These are phyloP conservation scores for Halocaridina rubra DNA, from an alignment of 2,888 invertebrate genomes.

Conservation along the genomic window DNA sequence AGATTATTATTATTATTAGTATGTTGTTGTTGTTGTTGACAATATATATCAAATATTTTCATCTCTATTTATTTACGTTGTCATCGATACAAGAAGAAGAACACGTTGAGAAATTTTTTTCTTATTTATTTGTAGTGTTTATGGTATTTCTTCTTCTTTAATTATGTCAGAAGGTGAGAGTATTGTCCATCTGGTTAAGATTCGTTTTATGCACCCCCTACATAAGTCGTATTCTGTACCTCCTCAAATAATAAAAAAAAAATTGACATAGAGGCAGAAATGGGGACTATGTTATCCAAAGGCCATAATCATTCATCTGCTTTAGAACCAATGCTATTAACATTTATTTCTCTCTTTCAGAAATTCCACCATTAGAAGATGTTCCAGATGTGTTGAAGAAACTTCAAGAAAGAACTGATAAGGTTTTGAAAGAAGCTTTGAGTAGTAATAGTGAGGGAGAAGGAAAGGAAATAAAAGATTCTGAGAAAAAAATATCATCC, in stretches of 20 bases:
- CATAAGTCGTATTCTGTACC: background rate
- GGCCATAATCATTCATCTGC: background rate
- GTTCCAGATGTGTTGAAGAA: conserved; percentile 23
- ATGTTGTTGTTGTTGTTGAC: too few relatives aligned
- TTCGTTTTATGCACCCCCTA: background rate
- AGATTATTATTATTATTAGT: too few relatives aligned
- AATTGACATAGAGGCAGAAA: too few relatives aligned
- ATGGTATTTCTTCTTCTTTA: too few relatives aligned
- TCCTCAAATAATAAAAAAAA: too few relatives aligned
- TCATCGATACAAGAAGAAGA: too few relatives aligned
- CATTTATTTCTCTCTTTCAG: background rate
- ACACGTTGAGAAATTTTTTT: too few relatives aligned
- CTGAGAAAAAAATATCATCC: background rate
- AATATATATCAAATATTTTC: too few relatives aligned
- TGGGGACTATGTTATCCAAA: background rate
- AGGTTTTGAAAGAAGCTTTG: background rate
- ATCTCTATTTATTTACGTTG: too few relatives aligned
- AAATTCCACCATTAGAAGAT: conserved; percentile 28
- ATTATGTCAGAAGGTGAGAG: too few relatives aligned
- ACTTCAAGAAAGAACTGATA: background rate
- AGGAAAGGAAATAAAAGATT: background rate
- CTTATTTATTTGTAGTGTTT: too few relatives aligned
- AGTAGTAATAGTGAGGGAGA: background rate
- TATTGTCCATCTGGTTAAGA: background rate
- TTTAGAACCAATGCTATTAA: background rate